Evolutionary conservation across 2,797 vertebrate species (phyloP), one percentile per base, ranked within the genome.

Genomic region (Rhabdomys pumilio): DNA sequence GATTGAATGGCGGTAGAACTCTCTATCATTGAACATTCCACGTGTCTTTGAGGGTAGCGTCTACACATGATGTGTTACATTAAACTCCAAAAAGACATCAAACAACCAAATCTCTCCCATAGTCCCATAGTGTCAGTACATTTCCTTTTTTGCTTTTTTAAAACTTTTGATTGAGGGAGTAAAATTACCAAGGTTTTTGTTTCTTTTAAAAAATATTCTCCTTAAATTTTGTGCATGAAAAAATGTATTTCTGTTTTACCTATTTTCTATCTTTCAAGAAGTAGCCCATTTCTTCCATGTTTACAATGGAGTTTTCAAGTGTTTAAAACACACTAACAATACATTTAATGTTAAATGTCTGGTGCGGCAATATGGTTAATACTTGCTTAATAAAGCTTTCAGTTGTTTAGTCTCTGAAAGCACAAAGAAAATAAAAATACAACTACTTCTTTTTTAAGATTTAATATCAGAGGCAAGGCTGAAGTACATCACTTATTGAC

Each of bases 371-470:
- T 89, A 92, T 83, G 55, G 61, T 96, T 44, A 91, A 92, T 75
- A 93, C 57, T 55, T 92, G 89, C 29, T 93, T 93, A 81, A 84
- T 83, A 94, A 89, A 95, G 63, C 29, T 59, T 75, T 38, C 8
- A 77, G 59, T 92, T 97, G 3, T 89, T 97, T 95, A 75, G 59
- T 92, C 96, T 93, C 79, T 94, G 59, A 92, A 96, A 91, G 67
- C 59, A 96, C 47, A 19, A 63, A 87, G 47, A 90, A 97, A 92
- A 88, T 65, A 88, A 88, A 93, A 93, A 76, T 77, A 76, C 26
- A 55, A 76, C 77, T 89, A 75, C 41, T 90, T 94, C 75, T 84
- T 94, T 69, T 34, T 2, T 24, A 57, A 81, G 75, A 57, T 29
- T 29, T 87, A 24, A 29, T 19, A 38, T 53, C 76, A 94, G 91